Evolutionary conservation across 2,797 vertebrate genomes (phyloP), one percentile per base, ranked within the genome.

Genomic region (Enteromius afrohamiltoni): DNA sequence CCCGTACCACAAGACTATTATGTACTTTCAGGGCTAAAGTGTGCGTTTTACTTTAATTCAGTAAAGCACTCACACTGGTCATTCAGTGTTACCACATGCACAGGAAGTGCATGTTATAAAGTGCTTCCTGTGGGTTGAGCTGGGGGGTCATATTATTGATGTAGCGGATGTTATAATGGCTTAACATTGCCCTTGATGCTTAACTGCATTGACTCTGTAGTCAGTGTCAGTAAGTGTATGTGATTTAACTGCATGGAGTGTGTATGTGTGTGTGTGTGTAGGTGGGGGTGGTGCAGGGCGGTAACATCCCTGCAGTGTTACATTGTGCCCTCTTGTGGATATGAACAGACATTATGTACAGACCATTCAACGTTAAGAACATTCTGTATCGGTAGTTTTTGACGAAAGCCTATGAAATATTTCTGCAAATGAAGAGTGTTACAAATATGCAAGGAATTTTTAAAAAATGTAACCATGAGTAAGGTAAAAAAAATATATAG

Each of bases 281-380:
- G 26, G 69, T 49, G 58, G n/a, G 47, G 74, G 65, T 80, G 60
- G 58, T 75, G 47, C 76, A 77, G 81, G 81, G 62, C 64, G 42
- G 31, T 31, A 76, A 68, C 80, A 51, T 53, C 73, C 69, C 77
- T 83, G 88, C 89, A 89, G 77, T 85, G 88, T 86, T 60, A 69
- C 85, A 91, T 49, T 80, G 83, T 88, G 91, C 89, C 64, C 92
- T 92, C 93, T 92, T 88, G 91, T 93, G 93, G 92, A 81, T 6
- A 37, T 40, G 26, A 34, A 23, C 19, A 47, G 65, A 58, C 67
- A 71, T 45, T 37, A 23, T 80, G 68, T 62, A 26, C 23, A 60
- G 67, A 62, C 26, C 40, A 64, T 34, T n/a, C 55, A 10, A 62
- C 1, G 6, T 17, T 47, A 45, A 67, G 60, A 71, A 80, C 49